Evolutionary conservation across 2,888 invertebrate genomes (phyloP).

Genomic region (Drosophila anceps): DNA sequence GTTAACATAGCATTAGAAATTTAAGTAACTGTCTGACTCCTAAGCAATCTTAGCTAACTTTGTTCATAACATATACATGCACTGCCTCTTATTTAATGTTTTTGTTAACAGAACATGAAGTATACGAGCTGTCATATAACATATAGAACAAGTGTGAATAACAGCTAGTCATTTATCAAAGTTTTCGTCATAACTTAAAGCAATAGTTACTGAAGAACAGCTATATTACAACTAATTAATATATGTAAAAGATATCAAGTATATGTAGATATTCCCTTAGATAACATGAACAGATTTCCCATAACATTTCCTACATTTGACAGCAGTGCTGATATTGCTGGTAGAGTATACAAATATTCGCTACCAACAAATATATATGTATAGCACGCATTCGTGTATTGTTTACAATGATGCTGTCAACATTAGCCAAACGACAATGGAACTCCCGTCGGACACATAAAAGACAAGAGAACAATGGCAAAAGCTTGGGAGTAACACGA

Average conservation of each 20-base stretch:
- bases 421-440: conserved; percentile 58
- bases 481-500: conserved; percentile 20
- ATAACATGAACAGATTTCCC: neutral
- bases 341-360: conserved; percentile 32
- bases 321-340: neutral
- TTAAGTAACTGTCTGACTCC: too few species aligned
- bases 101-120: too few species aligned
- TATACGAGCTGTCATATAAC: too few species aligned
- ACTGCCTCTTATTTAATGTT: too few species aligned
- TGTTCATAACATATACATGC: too few species aligned
- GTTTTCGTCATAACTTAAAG: too few species aligned
- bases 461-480: conserved; percentile 55
- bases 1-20: too few species aligned
- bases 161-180: too few species aligned
- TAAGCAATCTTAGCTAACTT: too few species aligned
- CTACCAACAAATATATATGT: neutral
- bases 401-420: conserved; percentile 61
- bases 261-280: neutral
- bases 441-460: conserved; percentile 60
- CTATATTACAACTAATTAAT: neutral
- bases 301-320: neutral
- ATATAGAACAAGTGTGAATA: too few species aligned
- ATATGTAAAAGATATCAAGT: neutral
- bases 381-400: conserved; percentile 11
- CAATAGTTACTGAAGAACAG: neutral